Evolutionary conservation across 2,888 invertebrate genomes (phyloP), one percentile per base, ranked within the genome.

Genomic region (Nephrotoma appendiculata): DNA sequence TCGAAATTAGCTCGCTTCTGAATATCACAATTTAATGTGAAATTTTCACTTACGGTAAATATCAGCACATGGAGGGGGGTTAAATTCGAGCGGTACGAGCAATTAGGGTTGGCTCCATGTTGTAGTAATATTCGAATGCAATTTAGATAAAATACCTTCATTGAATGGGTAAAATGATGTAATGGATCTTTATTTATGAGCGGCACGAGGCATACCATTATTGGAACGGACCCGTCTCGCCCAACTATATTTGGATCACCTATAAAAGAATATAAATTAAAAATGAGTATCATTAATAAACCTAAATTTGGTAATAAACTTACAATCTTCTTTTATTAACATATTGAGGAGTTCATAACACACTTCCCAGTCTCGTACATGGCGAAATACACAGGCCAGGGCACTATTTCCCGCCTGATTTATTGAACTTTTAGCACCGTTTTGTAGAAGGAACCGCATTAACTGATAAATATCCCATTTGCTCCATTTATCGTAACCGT

Each of bases 401-500:
- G 95, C 95, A 88, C 94, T 94, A 89, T 95, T 95, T 4, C 94
- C 94, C 0, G 93, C 92, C 89, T 95, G 95, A 90, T 95, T 95
- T 86, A 95, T 95, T 6, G 94, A 94, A 87, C 93, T 94, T 88
- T 93, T 93, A 12, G 95, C 95, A 84, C 95, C 94, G 89, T 94
- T 93, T 90, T 94, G 94, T 52, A 95, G 90, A 87, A 95, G 90
- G 88, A 92, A 93, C 12, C 94, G 91, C 45, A 95, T 94, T 88
- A 95, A 92, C 90, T 95, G 95, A 86, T 96, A 91, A 85, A 96
- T 94, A 90, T 95, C 95, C 94, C 95, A 95, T 89, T 95, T 95
- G 89, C 94, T 94, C 95, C 95, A 95, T 88, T 94, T 94, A 89
- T 94, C 93, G 89, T 94, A 94, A 6, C 94, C 95, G 89, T 94